phyloP scores from a whole-genome alignment of 2,888 invertebrate species.

The Oligia latruncula region DNA sequence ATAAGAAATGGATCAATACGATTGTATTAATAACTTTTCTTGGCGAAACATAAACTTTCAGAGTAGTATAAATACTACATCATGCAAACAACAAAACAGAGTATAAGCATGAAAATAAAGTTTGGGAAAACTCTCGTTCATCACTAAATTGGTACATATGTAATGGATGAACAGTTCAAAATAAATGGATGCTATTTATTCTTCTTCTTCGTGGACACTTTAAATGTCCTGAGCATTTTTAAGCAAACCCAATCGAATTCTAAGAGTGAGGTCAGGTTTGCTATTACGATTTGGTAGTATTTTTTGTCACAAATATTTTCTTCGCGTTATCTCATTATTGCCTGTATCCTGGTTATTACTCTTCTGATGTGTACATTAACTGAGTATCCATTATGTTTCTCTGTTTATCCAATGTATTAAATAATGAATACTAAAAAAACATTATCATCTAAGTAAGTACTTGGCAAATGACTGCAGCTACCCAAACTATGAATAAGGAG shows the following conservation, averaged over 20 bases:
- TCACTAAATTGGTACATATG: not conserved
- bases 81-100: not conserved
- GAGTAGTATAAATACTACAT: not conserved
- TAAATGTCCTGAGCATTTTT: not conserved
- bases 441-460: not conserved
- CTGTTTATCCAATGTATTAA: not conserved
- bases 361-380: not conserved
- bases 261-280: not conserved
- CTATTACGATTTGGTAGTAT: not conserved
- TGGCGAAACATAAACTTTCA: not conserved
- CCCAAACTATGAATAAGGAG: not conserved
- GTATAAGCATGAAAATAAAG: not conserved
- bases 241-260: not conserved
- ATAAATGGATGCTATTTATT: constrained; percentile 1
- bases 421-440: not conserved
- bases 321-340: not conserved
- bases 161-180: constrained; percentile 3
- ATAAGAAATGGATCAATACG: not conserved
- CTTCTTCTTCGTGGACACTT: not conserved
- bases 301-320: not conserved
- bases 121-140: not conserved
- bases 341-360: not conserved
- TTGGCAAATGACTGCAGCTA: not conserved
- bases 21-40: constrained; percentile 8
- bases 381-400: not conserved